Percentiles rank a stretch among this genome's conserved stretches.
Conservation (phyloP, 2,888 invertebrate species). For the Acholoe squamosa region DNA sequence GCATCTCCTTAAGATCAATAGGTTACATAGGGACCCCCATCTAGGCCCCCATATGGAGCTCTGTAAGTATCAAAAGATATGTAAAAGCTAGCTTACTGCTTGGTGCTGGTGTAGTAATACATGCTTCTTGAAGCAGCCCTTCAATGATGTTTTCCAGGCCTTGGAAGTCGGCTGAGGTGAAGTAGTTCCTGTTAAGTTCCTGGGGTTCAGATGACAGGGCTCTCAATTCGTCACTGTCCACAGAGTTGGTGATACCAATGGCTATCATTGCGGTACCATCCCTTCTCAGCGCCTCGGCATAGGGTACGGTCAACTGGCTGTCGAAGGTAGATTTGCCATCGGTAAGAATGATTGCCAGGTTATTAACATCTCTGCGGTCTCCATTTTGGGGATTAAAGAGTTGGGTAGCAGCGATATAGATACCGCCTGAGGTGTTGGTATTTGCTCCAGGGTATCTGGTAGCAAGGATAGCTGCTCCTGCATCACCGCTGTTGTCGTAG, state of each 20-base stretch:
- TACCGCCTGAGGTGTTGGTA: slow-evolving; percentile 37
- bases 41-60: too few species aligned
- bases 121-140: background rate
- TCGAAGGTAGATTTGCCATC: slow-evolving; percentile 42
- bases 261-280: background rate
- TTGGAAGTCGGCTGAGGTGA: slow-evolving; percentile 44
- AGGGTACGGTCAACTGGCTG: background rate
- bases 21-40: too few species aligned
- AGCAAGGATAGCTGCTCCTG: background rate
- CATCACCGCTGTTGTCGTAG: background rate
- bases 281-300: background rate
- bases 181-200: background rate
- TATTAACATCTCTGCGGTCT: slow-evolving; percentile 2
- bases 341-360: slow-evolving; percentile 6
- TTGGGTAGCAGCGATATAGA: background rate
- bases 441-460: slow-evolving; percentile 44
- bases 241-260: slow-evolving; percentile 42
- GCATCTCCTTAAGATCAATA: too few species aligned
- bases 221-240: background rate
- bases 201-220: background rate
- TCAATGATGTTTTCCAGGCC: background rate
- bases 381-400: slow-evolving; percentile 25
- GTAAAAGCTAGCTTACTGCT: too few species aligned
- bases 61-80: too few species aligned
- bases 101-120: slow-evolving; percentile 2